Conservation (phyloP, 2,113 vertebrate species). For the Microcebus lehilahytsara region DNA sequence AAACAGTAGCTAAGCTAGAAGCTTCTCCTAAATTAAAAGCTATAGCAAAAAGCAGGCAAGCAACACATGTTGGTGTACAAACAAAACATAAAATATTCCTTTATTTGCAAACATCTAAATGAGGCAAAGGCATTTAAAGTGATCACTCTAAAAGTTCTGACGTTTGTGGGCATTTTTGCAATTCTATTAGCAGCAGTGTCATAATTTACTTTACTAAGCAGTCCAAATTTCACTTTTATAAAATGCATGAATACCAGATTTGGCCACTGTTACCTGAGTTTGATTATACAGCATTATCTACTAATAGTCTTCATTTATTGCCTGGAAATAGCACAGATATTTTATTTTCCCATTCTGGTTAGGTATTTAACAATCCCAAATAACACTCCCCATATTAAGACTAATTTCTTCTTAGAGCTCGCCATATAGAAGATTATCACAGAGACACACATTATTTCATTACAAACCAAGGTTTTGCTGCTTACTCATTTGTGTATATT, state of each 20-base stretch:
- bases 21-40: slow-evolving; percentile 58
- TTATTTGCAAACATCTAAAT: slow-evolving; percentile 61
- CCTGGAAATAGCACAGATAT: slow-evolving; percentile 85
- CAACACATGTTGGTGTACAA: slow-evolving; percentile 65
- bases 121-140: slow-evolving; percentile 59
- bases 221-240: slow-evolving; percentile 71
- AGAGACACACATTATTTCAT: neutral
- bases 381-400: slow-evolving; percentile 25
- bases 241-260: slow-evolving; percentile 42
- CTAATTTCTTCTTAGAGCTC: neutral
- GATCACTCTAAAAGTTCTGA: slow-evolving; percentile 41
- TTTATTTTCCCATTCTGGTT: slow-evolving; percentile 75
- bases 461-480: neutral
- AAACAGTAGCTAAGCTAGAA: slow-evolving; percentile 75
- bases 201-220: slow-evolving; percentile 73
- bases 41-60: slow-evolving; percentile 80
- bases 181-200: slow-evolving; percentile 63
- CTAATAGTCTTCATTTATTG: slow-evolving; percentile 81
- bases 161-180: slow-evolving; percentile 29
- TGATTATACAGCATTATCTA: slow-evolving; percentile 81
- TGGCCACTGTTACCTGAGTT: slow-evolving; percentile 85
- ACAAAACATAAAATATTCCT: slow-evolving; percentile 61
- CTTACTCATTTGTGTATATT: neutral
- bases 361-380: slow-evolving; percentile 46
- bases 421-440: neutral